Evolutionary conservation across 2,888 invertebrate species (phyloP).

Genomic region (Hydrotaea cyrtoneurina): DNA sequence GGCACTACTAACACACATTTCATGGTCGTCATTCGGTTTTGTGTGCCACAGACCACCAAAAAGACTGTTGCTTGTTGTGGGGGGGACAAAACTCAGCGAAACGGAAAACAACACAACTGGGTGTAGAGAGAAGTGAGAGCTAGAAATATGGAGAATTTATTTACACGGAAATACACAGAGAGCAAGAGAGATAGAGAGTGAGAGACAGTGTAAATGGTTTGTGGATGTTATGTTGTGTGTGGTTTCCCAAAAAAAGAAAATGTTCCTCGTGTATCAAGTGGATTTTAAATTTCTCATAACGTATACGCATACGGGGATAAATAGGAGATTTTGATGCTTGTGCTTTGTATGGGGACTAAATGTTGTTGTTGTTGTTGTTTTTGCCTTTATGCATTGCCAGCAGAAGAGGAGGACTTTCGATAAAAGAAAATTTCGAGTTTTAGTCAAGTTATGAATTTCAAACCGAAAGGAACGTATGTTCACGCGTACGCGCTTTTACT

Average conservation of each 20-base stretch:
- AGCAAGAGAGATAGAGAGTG: neutral
- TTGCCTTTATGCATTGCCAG: constrained; percentile 26
- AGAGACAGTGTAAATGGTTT: neutral
- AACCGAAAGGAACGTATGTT: constrained; percentile 63
- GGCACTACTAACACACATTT: constrained; percentile 65
- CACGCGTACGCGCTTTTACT: constrained; percentile 54
- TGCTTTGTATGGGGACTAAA: neutral
- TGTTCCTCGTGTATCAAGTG: neutral
- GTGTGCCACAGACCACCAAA: neutral
- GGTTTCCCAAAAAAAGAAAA: neutral
- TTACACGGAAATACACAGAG: neutral
- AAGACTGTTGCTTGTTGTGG: constrained; percentile 57
- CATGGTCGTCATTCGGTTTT: neutral
- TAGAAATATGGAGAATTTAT: neutral
- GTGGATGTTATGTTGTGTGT: constrained; percentile 58
- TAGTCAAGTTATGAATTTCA: constrained; percentile 67
- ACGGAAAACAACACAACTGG: neutral
- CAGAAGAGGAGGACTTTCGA: constrained; percentile 55
- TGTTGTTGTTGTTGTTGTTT: constrained; percentile 42
- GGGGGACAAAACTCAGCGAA: neutral
- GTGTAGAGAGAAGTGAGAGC: neutral
- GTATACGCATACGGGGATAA: constrained; percentile 65
- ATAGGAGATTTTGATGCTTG: constrained; percentile 61
- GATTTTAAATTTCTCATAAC: constrained; percentile 34
- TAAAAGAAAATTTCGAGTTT: constrained; percentile 66